Evolutionary conservation across 2,888 invertebrate genomes (phyloP), one percentile per base, ranked within the genome.

Genomic region (Nomada hirtipes): DNA sequence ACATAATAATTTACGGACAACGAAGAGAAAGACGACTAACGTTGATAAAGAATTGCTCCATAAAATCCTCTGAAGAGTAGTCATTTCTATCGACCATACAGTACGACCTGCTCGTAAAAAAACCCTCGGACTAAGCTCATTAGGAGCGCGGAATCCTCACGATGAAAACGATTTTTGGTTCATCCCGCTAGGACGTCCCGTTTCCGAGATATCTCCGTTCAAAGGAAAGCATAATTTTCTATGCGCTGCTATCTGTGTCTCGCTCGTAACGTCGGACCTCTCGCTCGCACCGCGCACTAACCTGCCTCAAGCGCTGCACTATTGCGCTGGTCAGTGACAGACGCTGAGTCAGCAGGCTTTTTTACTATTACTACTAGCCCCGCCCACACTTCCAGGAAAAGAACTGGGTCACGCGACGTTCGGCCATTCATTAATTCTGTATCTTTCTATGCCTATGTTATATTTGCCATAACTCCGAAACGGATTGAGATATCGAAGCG

Each of bases 401-500:
- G 29, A 71, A n/a, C 3, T 55, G 15, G 26, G 44, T 55, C 64
- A 64, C 50, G 50, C n/a, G 3, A 29, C 15, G 15, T 52, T 29
- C 44, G 26, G 15, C 18, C 20, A 20, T 47, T 47, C 60, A 60
- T 71, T 47, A 42, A 11, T 2, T 23, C n/a, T 4, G 10, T 20
- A 26, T 4, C 2, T 13, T 20, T 15, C 20, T 60, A 29, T 47
- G 20, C 29, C 11, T 18, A 15, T 15, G 13, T 15, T 15, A 15
- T 13, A 29, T 73, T 76, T 47, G 20, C 23, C 2, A 11, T 61
- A 61, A 61, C 61, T 73, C 20, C 13, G 11, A 7, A 53, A 44
- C 55, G 53, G 44, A 60, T 76, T 7, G n/a, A 76, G 61, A 72
- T 72, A 76, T 55, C 76, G 26, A 13, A 15, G 26, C 20, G 60